Percentiles rank a stretch among this genome's conserved stretches.
Evolutionary conservation across 2,797 vertebrate genomes (phyloP).

Genomic region (Heteromormyrus szaboi): DNA sequence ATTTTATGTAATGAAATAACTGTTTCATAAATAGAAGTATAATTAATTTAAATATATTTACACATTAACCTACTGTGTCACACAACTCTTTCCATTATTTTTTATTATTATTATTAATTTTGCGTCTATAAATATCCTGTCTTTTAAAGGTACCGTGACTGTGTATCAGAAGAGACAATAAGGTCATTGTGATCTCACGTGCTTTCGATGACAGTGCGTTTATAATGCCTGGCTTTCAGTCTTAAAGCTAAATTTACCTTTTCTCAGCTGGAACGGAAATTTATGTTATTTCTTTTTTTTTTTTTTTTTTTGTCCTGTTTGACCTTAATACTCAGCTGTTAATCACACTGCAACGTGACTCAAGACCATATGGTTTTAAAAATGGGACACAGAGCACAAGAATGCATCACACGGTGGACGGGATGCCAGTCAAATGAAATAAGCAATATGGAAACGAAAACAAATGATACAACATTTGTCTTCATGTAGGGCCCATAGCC

Average conservation of each 20-base stretch:
- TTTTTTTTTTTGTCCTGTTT: neutral
- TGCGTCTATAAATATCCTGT: neutral
- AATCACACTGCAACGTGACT: neutral
- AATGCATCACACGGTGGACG: neutral
- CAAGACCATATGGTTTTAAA: neutral
- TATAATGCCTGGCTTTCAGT: neutral
- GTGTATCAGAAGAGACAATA: neutral
- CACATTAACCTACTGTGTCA: neutral
- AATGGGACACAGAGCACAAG: neutral
- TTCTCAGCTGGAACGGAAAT: neutral
- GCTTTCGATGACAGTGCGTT: neutral
- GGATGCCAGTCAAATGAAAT: neutral
- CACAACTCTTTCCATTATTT: neutral
- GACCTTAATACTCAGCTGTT: neutral
- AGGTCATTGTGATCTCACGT: neutral
- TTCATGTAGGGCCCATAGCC: neutral
- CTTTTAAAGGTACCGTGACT: neutral
- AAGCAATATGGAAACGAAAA: neutral
- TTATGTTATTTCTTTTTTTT: neutral
- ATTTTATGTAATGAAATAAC: neutral
- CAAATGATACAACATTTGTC: neutral
- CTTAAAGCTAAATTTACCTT: neutral
- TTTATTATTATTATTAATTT: neutral
- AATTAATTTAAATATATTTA: neutral
- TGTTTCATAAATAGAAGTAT: neutral